Percentiles rank a stretch among this genome's conserved stretches.
Evolutionary conservation across 2,113 vertebrate species (phyloP).

Genomic region (Ibidorhyncha struthersii): DNA sequence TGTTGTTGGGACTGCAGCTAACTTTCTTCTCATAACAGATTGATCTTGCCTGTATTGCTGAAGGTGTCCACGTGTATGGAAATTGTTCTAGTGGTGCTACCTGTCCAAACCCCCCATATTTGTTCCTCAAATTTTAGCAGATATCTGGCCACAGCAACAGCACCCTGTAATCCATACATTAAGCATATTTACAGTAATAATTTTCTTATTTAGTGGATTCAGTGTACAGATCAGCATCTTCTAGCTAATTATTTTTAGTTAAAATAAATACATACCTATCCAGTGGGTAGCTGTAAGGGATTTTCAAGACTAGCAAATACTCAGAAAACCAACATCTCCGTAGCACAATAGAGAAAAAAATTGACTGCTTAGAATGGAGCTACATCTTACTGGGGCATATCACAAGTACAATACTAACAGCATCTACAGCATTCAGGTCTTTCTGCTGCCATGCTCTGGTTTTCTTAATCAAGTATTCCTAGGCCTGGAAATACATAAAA

Average conservation of each 20-base stretch:
- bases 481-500: not conserved
- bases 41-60: not conserved
- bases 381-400: not conserved
- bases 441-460: not conserved
- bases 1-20: not conserved
- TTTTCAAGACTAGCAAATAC: not conserved
- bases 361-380: not conserved
- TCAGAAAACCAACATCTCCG: not conserved
- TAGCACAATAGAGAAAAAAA: not conserved
- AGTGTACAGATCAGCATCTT: not conserved
- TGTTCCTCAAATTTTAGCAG: not conserved
- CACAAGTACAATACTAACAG: not conserved
- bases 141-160: not conserved
- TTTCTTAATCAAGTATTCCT: not conserved
- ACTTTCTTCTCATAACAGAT: not conserved
- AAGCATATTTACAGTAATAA: not conserved
- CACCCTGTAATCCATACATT: not conserved
- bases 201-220: not conserved
- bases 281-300: not conserved
- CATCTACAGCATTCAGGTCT: not conserved
- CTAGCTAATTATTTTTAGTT: not conserved
- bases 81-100: not conserved
- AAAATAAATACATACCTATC: not conserved
- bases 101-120: not conserved
- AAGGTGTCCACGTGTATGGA: not conserved